A percentile compares a stretch with the other conserved stretches of the same genome.
phyloP scores from a whole-genome alignment of 2,113 vertebrate genomes.

The Ceyx melanurus region DNA sequence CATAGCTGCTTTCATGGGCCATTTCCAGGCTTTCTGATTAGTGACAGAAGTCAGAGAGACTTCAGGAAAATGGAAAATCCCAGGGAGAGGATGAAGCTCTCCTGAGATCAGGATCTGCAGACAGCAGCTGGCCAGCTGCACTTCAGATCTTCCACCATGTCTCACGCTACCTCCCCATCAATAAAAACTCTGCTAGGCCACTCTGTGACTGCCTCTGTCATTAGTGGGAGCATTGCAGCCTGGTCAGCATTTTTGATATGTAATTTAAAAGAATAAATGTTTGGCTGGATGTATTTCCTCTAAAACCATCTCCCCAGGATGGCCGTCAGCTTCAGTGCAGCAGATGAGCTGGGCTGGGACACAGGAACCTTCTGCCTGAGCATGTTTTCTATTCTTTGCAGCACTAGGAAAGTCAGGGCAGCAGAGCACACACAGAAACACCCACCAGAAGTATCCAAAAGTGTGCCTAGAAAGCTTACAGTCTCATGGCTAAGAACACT shows the following conservation, averaged over 20 bases:
- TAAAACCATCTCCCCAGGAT: constrained; percentile 22
- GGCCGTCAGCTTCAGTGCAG: neutral
- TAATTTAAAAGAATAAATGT: constrained; percentile 67
- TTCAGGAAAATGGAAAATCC: constrained; percentile 53
- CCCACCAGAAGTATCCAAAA: neutral
- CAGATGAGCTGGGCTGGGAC: neutral
- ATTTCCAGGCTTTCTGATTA: constrained; percentile 58
- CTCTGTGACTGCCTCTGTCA: neutral
- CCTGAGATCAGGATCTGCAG: constrained; percentile 17
- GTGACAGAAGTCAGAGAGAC: constrained; percentile 52
- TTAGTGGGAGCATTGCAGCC: constrained; percentile 51
- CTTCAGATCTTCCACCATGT: neutral
- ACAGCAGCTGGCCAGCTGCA: constrained; percentile 43
- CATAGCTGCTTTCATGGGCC: constrained; percentile 42
- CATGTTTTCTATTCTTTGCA: neutral
- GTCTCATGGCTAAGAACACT: neutral
- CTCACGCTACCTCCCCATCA: constrained; percentile 24
- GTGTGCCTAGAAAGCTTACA: neutral
- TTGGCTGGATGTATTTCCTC: constrained; percentile 44
- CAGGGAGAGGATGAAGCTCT: constrained; percentile 34
- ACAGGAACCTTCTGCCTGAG: neutral
- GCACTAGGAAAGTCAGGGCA: neutral
- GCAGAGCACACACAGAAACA: accelerated
- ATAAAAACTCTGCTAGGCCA: neutral
- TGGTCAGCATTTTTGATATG: constrained; percentile 34